These are phyloP conservation scores for Smutsia gigantea DNA, from an alignment of 2,797 vertebrate genomes.

Conservation along the genomic window DNA sequence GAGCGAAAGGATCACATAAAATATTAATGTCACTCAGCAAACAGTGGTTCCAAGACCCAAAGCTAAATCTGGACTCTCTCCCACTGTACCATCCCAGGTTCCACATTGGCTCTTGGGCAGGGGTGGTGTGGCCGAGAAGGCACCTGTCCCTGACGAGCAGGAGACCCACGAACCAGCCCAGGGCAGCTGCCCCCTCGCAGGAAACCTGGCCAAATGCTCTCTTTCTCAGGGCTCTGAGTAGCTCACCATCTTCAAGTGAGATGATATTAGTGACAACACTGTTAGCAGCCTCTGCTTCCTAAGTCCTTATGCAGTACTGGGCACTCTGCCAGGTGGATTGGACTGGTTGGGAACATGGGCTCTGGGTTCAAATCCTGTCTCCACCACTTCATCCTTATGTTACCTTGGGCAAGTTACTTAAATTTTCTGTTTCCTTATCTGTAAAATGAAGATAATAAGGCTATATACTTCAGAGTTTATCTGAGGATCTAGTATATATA, in stretches of 20 bases:
- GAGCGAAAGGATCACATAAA: background rate
- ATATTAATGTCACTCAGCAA: background rate
- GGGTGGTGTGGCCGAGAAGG: background rate
- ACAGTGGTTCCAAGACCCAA: background rate
- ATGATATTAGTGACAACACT: background rate
- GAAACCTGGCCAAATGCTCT: background rate
- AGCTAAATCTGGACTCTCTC: background rate
- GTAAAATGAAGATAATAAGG: background rate
- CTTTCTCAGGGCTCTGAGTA: background rate
- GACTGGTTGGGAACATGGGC: background rate
- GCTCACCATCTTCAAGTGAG: background rate
- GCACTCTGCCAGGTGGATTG: background rate
- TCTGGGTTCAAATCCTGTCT: background rate
- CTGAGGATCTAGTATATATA: background rate
- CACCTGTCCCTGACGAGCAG: no score
- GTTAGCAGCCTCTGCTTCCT: background rate
- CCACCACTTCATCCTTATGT: background rate
- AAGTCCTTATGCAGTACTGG: background rate
- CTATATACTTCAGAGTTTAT: background rate
- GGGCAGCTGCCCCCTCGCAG: background rate
- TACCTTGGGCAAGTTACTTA: background rate
- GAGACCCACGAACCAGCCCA: background rate
- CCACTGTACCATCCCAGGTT: background rate
- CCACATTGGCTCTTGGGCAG: background rate
- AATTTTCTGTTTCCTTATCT: background rate